These are phyloP conservation scores for Pyrochroa serraticornis DNA, from an alignment of 2,888 invertebrate species.

Conservation along the genomic window DNA sequence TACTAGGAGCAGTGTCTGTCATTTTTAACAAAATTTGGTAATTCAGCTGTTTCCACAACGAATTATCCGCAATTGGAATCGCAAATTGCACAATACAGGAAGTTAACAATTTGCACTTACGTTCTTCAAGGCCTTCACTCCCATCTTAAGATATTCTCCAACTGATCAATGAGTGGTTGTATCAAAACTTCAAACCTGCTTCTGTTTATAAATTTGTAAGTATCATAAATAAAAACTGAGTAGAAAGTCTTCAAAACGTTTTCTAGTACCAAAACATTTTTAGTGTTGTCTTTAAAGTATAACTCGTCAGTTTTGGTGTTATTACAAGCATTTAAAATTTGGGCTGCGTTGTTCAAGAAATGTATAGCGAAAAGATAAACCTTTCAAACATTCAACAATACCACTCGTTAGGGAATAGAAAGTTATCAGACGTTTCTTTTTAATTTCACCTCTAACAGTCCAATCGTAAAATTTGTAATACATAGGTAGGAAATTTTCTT, in stretches of 20 bases:
- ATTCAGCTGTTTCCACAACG: constrained; percentile 87
- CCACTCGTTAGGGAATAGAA: constrained; percentile 82
- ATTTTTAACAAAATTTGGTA: constrained; percentile 90
- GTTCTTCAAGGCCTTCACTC: constrained; percentile 64
- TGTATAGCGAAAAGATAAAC: constrained; percentile 88
- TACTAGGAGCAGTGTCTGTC: constrained; percentile 74
- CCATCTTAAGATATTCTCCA: constrained; percentile 78
- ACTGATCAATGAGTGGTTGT: constrained; percentile 87
- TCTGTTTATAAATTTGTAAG: constrained; percentile 81
- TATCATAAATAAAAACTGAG: constrained; percentile 81
- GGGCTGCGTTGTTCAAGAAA: constrained; percentile 80
- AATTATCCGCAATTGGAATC: constrained; percentile 81
- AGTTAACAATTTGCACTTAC: constrained; percentile 69
- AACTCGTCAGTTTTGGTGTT: constrained; percentile 62
- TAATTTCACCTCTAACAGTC: constrained; percentile 71
- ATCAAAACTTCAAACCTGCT: constrained; percentile 84
- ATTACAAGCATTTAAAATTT: constrained; percentile 74
- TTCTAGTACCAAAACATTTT: constrained; percentile 68
- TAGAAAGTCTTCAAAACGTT: constrained; percentile 77
- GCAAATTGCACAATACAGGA: constrained; percentile 84
- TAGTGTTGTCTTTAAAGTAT: constrained; percentile 62
- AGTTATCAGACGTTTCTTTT: constrained; percentile 74
- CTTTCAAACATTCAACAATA: constrained; percentile 82
- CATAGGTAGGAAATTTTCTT: constrained; percentile 86
- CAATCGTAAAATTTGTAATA: constrained; percentile 88